Evolutionary conservation across 1,140 invertebrate species (phyloP), one percentile per base, ranked within the genome.

Genomic region (Lineus longissimus): DNA sequence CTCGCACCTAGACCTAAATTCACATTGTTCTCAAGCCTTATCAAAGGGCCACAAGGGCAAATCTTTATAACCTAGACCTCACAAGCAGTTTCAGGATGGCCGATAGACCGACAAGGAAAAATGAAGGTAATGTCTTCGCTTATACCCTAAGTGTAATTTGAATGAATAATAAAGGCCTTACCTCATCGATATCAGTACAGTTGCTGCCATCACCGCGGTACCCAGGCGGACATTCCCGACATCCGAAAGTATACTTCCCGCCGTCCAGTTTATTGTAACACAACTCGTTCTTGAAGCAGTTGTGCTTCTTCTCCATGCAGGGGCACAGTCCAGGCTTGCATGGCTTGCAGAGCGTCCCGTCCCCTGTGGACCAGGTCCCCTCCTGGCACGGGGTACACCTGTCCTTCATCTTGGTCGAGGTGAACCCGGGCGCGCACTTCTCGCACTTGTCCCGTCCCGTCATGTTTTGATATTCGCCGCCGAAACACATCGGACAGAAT

Each of bases 201-300:
- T 67, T 69, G 13, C 65, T 58, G 0, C 94, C 94, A 77, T 95
- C 88, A 22, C 93, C 94, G n/a, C 85, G 82, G 76, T 89, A 93
- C n/a, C 93, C 93, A 17, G 79, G 61, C 0, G 93, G 93, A 83
- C 94, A 95, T 0, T 87, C 76, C 2, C 89, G 91, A 80, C 93
- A 95, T 0, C 65, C 86, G 67, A 45, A 41, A 4, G 41, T 25
- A n/a, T 67, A 62, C 4, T 31, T 45, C 27, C 67, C 68, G 64
- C 33, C 25, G 11, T 64, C 69, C 40, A 7, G 9, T n/a, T 60
- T 71, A 55, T 76, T 75, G 41, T 65, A 71, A 61, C 74, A 76
- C 0, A 59, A 33, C 9, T 59, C 62, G 17, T 30, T 31, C 7
- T 19, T 22, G 30, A 64, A 64, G 62, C 72, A 73, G 9, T 62